Percentiles rank a stretch among this genome's conserved stretches.
These are phyloP conservation scores for Cyrtorhinus lividipennis DNA, from an alignment of 1,140 invertebrate species.

Conservation along the genomic window DNA sequence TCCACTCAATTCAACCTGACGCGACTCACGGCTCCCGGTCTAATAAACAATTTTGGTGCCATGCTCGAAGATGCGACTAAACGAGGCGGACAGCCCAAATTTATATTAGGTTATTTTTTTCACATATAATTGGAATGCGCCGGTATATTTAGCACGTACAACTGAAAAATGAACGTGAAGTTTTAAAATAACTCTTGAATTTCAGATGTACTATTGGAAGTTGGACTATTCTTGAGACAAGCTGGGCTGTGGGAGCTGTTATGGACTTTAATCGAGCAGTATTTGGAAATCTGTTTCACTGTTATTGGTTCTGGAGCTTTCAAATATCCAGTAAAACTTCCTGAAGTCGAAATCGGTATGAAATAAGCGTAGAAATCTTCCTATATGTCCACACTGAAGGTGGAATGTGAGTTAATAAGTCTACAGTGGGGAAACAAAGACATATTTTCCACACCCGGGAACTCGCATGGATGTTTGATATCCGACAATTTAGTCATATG, in stretches of 20 bases:
- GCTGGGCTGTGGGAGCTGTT: slow-evolving; percentile 46
- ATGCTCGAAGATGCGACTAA: slow-evolving; percentile 7
- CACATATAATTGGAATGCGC: neutral
- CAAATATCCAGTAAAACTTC: slow-evolving; percentile 16
- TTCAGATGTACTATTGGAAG: slow-evolving; percentile 39
- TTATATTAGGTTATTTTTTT: slow-evolving; percentile 10
- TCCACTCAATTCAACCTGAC: slow-evolving; percentile 12
- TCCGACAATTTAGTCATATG: no score
- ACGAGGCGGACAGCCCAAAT: neutral
- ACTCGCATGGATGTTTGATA: no score
- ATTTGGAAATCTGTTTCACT: slow-evolving; percentile 41
- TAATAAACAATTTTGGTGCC: slow-evolving; percentile 2
- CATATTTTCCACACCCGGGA: no score
- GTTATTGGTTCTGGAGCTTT: slow-evolving; percentile 20
- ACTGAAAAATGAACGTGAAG: neutral
- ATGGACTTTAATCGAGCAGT: slow-evolving; percentile 42
- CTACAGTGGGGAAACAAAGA: no score
- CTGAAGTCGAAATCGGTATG: slow-evolving; percentile 21
- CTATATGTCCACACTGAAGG: neutral
- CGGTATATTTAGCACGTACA: neutral
- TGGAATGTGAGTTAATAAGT: no score
- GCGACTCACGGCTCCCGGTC: slow-evolving; percentile 9
- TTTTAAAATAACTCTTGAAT: no score
- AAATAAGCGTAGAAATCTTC: no score
- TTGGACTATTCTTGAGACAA: slow-evolving; percentile 47